A percentile compares a stretch with the other conserved stretches of the same genome.
Conservation (phyloP, 2,797 vertebrate genomes). For the Melanogrammus aeglefinus region DNA sequence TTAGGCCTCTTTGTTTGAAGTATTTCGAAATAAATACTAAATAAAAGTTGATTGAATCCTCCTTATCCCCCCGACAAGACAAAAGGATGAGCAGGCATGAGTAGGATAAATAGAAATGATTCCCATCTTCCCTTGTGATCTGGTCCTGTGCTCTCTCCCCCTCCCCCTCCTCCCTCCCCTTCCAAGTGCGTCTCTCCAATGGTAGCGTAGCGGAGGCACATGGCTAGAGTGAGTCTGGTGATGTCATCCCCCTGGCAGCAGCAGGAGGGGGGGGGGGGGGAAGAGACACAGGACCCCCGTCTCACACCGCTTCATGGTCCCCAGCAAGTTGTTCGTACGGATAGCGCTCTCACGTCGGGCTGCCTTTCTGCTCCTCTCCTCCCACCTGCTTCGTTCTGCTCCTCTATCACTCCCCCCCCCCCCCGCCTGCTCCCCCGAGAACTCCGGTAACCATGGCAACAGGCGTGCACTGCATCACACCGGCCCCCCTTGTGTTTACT, state of each 20-base stretch:
- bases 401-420: slow-evolving; percentile 18
- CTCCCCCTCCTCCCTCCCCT: background rate
- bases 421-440: background rate
- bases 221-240: slow-evolving; percentile 69
- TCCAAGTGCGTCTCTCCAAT: slow-evolving; percentile 65
- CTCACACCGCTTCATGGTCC: too few relatives aligned
- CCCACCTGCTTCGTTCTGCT: background rate
- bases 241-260: slow-evolving; percentile 61
- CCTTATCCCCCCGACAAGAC: too few relatives aligned
- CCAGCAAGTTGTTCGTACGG: background rate
- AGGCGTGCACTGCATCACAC: slow-evolving; percentile 39
- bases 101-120: background rate
- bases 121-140: background rate
- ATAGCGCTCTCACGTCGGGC: background rate
- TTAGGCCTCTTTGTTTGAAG: background rate
- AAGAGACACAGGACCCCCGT: too few relatives aligned
- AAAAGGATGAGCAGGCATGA: too few relatives aligned
- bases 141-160: background rate
- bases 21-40: too few relatives aligned
- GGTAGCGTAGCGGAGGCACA: slow-evolving; percentile 85
- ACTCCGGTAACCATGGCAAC: slow-evolving; percentile 59
- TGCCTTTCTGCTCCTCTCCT: background rate
- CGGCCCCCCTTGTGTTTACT: slow-evolving; percentile 14
- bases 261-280: background rate
- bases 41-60: too few relatives aligned